Evolutionary conservation across 2,797 vertebrate genomes (phyloP), one percentile per base, ranked within the genome.

Genomic region (Vespertilio murinus): DNA sequence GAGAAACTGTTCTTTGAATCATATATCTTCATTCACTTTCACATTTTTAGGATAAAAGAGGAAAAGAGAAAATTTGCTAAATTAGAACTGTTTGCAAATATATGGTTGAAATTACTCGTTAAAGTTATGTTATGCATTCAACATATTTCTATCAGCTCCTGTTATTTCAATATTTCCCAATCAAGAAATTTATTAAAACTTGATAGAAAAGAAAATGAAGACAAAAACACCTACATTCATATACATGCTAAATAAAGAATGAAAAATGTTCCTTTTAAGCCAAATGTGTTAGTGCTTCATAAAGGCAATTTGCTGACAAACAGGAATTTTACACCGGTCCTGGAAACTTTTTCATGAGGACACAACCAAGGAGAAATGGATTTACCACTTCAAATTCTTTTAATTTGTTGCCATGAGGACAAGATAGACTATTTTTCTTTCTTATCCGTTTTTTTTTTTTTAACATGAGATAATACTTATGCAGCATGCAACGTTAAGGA

Each of bases 361-460:
- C 6, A 59, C 56, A 52, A 20, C 1, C 45, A 79, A 80, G 42
- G 18, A 77, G 11, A 93, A 90, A 64, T 49, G 8, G 69, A 82
- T 79, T 86, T 67, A 69, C 0, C 4, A 30, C 9, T 86, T 35
- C 85, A 22, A 69, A 85, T 70, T 56, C 52, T 85, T 90, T 92
- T 92, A 64, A 86, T 91, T 35, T 91, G 45, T 90, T 94, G 33
- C n/a, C 47, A 59, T 65, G 35, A 49, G 18, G 61, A 49, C 17
- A 85, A 82, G 23, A 70, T 77, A 61, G 28, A 30, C 52, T 30
- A 13, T 69, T 54, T 84, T 18, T 80, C 33, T 94, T 42, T 67
- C 47, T 77, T 81, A 61, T 83, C 40, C 49, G 40, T 33, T 14
- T 65, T 35, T 67, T 40, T 33, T 14, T 65, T 35, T 67, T 35